These are phyloP conservation scores for Hetaerina titia DNA, from an alignment of 2,888 invertebrate genomes.

Conservation along the genomic window DNA sequence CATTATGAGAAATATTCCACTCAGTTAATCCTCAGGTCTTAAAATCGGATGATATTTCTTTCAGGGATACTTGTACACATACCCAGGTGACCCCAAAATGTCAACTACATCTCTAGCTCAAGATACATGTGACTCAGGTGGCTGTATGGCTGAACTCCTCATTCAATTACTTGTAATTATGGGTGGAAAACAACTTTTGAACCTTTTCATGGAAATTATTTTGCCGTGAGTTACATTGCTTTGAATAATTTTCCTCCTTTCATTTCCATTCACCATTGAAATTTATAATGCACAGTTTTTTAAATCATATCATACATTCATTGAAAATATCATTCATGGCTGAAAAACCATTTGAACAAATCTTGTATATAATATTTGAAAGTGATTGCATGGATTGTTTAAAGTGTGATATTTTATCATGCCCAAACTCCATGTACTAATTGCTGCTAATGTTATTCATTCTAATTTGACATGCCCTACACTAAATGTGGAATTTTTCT, in stretches of 20 bases:
- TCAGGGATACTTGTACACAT: constrained; percentile 92
- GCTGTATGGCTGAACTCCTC: constrained; percentile 94
- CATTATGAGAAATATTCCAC: neutral
- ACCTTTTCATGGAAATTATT: constrained; percentile 93
- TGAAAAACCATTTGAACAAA: no score
- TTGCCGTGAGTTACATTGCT: constrained; percentile 86
- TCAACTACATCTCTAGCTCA: constrained; percentile 88
- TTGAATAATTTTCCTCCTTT: neutral
- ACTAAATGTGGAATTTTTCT: no score
- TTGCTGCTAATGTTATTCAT: no score
- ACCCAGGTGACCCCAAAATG: constrained; percentile 90
- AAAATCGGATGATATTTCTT: constrained; percentile 71
- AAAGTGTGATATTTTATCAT: no score
- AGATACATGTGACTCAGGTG: constrained; percentile 95
- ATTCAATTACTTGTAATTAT: constrained; percentile 95
- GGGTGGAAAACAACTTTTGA: constrained; percentile 96
- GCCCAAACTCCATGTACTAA: no score
- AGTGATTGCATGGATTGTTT: no score
- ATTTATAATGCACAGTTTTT: no score
- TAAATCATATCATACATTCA: no score
- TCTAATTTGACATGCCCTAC: no score
- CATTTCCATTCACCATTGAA: no score
- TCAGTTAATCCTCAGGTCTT: neutral
- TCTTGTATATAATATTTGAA: no score
- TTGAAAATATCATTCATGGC: no score